A percentile compares a stretch with the other conserved stretches of the same genome.
Conservation (phyloP, 2,888 invertebrate species). For the Junonia oenone region DNA sequence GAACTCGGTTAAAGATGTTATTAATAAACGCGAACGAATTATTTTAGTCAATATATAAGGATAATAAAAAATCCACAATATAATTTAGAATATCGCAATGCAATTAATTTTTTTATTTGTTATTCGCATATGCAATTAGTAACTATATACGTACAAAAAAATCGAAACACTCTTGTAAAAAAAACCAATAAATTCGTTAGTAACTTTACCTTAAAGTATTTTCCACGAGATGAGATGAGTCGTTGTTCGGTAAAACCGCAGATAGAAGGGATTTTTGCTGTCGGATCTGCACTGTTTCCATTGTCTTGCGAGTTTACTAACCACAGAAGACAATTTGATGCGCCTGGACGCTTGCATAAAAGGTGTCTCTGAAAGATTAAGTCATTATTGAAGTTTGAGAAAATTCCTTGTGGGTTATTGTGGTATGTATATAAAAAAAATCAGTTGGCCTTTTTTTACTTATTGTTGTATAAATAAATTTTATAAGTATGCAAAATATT, state of each 20-base stretch:
- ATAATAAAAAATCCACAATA: not conserved
- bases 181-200: not conserved
- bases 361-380: constrained; percentile 40
- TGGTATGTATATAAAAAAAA: too few relatives aligned
- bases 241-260: constrained; percentile 45
- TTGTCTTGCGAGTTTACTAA: constrained; percentile 31
- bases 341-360: constrained; percentile 44
- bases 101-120: not conserved
- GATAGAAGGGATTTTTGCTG: constrained; percentile 25
- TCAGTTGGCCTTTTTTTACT: too few relatives aligned
- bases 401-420: too few relatives aligned
- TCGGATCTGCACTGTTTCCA: constrained; percentile 24
- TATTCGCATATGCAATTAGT: constrained; percentile 12
- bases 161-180: not conserved
- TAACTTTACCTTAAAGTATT: constrained; percentile 27
- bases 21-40: too few relatives aligned
- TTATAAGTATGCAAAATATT: too few relatives aligned
- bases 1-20: too few relatives aligned
- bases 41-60: too few relatives aligned
- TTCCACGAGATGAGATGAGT: constrained; percentile 28
- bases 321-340: constrained; percentile 45
- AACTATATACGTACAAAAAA: not conserved
- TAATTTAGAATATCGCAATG: constrained; percentile 19
- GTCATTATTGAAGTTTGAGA: too few relatives aligned
- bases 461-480: too few relatives aligned